Base-by-base conservation (phyloP, 2,888 invertebrate genomes). In the Tipula confusa region DNA sequence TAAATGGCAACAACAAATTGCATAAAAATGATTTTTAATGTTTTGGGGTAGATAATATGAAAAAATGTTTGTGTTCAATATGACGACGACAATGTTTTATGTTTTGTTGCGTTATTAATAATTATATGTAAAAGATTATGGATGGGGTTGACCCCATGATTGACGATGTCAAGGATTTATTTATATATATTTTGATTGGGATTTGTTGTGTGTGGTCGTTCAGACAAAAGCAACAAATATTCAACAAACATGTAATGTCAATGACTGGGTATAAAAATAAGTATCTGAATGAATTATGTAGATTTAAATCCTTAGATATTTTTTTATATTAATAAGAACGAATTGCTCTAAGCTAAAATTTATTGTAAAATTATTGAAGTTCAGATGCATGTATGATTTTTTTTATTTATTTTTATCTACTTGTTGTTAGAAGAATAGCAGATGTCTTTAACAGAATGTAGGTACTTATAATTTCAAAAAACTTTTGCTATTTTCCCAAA, bases 101-200 rank as follows among this genome's bases (percentile, higher is more conserved):
- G 5, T 15, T 64, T 64, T 13, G 18, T 1, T 7, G 7, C 9
- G n/a, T 64, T 64, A 64, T 24, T 64, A 64, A 64, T 64, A 64
- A 64, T 64, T 33, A 33, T 24, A 24, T 64, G 64, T 64, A 24
- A 9, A 24, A 64, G 64, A 64, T 64, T 64, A 24, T 43, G 4
- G 43, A 43, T 43, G 64, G 64, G 64, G 64, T 64, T n/a, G n/a
- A n/a, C n/a, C n/a, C n/a, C 64, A 64, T 24, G 64, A 64, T 64
- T 64, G 64, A 64, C 64, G 64, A 24, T 64, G 64, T 64, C 64
- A 24, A 64, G 64, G 64, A 64, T 64, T 64, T 33, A 33, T 33
- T 33, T 33, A 33, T 33, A 7, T 18, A 0, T 24, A 1, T 43
- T 64, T 24, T 43, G 3, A 0, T 9, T 24, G 2, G 24, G 24